These are phyloP conservation scores for Turdus rufiventris DNA, from an alignment of 2,113 vertebrate genomes.

Conservation along the genomic window DNA sequence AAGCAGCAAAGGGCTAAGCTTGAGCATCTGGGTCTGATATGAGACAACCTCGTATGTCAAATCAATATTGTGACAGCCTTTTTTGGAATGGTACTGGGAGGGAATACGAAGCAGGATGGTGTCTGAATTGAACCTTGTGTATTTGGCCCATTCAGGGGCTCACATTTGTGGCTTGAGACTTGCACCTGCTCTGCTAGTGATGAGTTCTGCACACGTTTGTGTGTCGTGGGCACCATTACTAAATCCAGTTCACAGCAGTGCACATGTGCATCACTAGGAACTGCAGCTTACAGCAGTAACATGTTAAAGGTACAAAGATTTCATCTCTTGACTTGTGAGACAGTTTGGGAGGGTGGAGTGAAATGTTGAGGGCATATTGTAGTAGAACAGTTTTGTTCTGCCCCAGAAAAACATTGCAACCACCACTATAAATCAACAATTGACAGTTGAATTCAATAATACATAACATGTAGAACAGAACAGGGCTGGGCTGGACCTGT, in stretches of 20 bases:
- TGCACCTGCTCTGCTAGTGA: neutral
- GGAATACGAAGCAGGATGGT: neutral
- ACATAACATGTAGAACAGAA: neutral
- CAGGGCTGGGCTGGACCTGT: neutral
- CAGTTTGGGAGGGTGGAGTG: neutral
- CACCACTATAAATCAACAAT: neutral
- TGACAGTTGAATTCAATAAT: neutral
- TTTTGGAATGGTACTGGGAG: neutral
- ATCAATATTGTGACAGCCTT: neutral
- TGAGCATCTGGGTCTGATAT: neutral
- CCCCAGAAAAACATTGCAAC: neutral
- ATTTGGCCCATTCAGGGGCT: neutral
- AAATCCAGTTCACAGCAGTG: neutral
- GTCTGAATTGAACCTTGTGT: neutral
- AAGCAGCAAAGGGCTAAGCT: neutral
- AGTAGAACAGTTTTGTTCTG: neutral
- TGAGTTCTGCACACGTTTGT: neutral
- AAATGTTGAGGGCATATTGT: neutral
- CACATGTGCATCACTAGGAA: accelerated
- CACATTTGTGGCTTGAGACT: accelerated
- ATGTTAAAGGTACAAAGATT: neutral
- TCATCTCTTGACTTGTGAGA: neutral
- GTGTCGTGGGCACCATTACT: accelerated
- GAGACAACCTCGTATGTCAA: neutral
- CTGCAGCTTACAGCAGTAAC: neutral